Conservation (phyloP, 2,888 invertebrate genomes). For the Ypsolopha sequella region DNA sequence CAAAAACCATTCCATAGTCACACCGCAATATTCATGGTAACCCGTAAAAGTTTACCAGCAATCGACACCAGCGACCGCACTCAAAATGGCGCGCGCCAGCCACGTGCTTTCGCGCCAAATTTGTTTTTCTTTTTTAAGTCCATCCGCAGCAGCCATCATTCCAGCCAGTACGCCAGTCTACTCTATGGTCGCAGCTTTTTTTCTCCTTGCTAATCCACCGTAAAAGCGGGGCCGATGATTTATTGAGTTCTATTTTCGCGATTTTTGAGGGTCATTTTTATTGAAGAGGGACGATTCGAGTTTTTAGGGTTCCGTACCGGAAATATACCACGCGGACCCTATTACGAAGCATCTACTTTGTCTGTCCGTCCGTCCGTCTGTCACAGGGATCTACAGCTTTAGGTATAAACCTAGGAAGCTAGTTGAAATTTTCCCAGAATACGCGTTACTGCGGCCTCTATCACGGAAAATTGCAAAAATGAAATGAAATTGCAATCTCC, state of each 20-base stretch:
- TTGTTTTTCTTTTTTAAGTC: constrained; percentile 12
- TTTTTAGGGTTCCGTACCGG: too few relatives aligned
- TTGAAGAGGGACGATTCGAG: background rate
- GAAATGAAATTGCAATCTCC: too few relatives aligned
- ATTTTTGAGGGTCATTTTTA: constrained; percentile 1
- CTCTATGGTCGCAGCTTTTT: constrained; percentile 16
- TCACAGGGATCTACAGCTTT: too few relatives aligned
- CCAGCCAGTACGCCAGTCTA: constrained; percentile 6
- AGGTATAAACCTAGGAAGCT: too few relatives aligned
- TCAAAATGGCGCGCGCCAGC: constrained; percentile 21
- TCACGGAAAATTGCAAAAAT: too few relatives aligned
- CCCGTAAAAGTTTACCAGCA: background rate
- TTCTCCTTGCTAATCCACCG: constrained; percentile 30
- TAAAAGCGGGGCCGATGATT: constrained; percentile 33
- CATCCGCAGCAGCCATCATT: constrained; percentile 6
- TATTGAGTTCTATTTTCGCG: constrained; percentile 18
- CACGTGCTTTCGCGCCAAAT: constrained; percentile 23
- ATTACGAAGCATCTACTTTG: too few relatives aligned
- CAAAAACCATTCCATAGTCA: too few relatives aligned
- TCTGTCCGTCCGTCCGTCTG: too few relatives aligned
- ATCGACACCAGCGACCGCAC: constrained; percentile 6
- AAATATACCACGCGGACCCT: too few relatives aligned
- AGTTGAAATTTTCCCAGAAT: too few relatives aligned
- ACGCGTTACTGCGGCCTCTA: too few relatives aligned
- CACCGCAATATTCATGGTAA: background rate